Conservation (phyloP, 2,888 invertebrate species). For the Drosophila monieri region DNA sequence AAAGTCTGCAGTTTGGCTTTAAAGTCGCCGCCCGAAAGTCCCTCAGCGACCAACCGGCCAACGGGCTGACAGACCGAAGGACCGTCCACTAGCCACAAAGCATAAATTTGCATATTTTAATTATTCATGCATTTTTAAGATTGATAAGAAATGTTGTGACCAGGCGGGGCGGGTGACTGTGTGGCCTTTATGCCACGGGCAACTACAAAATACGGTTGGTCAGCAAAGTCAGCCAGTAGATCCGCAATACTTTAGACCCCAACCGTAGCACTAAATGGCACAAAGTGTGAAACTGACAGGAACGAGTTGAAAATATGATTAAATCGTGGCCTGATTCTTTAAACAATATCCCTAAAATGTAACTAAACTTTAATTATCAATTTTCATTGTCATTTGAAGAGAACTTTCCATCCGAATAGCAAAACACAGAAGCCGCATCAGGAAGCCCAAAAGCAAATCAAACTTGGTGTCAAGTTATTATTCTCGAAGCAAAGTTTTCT, state of each 20-base stretch:
- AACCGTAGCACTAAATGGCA: background rate
- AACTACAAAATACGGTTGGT: constrained; percentile 26
- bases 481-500: constrained; percentile 48
- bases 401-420: background rate
- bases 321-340: background rate
- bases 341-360: background rate
- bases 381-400: background rate
- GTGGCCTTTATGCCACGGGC: constrained; percentile 23
- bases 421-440: constrained; percentile 13
- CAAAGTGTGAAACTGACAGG: constrained; percentile 15
- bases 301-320: constrained; percentile 25
- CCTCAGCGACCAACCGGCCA: constrained; percentile 15
- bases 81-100: constrained; percentile 58
- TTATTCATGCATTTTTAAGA: constrained; percentile 79
- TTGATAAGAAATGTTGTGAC: constrained; percentile 65
- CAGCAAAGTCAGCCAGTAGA: constrained; percentile 10
- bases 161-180: background rate
- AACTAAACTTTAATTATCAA: background rate
- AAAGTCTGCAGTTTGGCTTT: constrained; percentile 58
- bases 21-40: constrained; percentile 36
- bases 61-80: background rate
- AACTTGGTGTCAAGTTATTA: constrained; percentile 66
- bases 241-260: constrained; percentile 10
- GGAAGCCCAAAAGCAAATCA: constrained; percentile 41
- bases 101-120: constrained; percentile 74